Conservation (phyloP, 1,140 invertebrate species). For the Ctenoplectra terminalis region DNA sequence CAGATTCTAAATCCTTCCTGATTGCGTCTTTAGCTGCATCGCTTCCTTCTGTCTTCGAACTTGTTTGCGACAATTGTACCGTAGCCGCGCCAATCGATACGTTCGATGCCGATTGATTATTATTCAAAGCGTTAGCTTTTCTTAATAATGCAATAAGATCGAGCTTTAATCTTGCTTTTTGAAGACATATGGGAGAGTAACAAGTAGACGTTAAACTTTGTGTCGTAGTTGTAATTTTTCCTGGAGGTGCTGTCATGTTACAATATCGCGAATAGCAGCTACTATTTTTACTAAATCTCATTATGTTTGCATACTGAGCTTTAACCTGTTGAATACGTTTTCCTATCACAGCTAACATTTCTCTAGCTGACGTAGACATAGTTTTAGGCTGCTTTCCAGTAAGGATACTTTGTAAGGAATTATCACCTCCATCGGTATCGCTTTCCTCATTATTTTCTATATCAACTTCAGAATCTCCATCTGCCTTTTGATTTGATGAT, state of each 20-base stretch:
- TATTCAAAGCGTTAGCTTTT: slow-evolving; percentile 84
- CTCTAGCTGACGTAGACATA: slow-evolving; percentile 68
- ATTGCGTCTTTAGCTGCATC: slow-evolving; percentile 83
- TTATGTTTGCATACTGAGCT: slow-evolving; percentile 86
- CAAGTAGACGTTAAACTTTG: slow-evolving; percentile 86
- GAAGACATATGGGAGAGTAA: slow-evolving; percentile 90
- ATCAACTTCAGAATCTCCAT: slow-evolving; percentile 84
- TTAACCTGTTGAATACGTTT: slow-evolving; percentile 87
- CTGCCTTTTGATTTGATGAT: slow-evolving; percentile 67
- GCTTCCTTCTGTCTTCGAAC: slow-evolving; percentile 51
- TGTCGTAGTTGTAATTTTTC: slow-evolving; percentile 78
- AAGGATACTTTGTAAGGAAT: slow-evolving; percentile 79
- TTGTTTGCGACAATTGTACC: slow-evolving; percentile 37
- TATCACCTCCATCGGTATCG: slow-evolving; percentile 79
- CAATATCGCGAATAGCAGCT: slow-evolving; percentile 89
- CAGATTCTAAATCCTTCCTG: slow-evolving; percentile 85
- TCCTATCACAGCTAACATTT: slow-evolving; percentile 83
- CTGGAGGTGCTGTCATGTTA: slow-evolving; percentile 82
- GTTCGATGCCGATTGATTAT: slow-evolving; percentile 69
- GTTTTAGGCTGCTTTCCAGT: slow-evolving; percentile 74
- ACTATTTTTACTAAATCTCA: slow-evolving; percentile 86
- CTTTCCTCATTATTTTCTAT: slow-evolving; percentile 86
- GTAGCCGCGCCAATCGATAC: neutral
- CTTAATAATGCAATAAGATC: slow-evolving; percentile 87
- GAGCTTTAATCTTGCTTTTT: slow-evolving; percentile 87